Conservation (phyloP, 2,113 vertebrate species). For the Macrotis lagotis region DNA sequence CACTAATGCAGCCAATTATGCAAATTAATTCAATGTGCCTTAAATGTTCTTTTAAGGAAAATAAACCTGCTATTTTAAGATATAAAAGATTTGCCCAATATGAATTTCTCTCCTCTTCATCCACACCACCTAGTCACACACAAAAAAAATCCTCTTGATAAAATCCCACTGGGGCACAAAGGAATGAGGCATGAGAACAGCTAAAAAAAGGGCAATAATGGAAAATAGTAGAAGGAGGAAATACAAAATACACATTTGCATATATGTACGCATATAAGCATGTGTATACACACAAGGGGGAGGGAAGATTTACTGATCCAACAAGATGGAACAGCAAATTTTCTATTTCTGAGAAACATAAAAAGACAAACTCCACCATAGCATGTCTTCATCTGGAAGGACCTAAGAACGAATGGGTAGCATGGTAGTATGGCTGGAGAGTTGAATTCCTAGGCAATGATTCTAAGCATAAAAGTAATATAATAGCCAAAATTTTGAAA, state of each 20-base stretch:
- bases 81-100: background rate
- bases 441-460: background rate
- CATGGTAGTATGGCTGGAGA: background rate
- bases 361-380: background rate
- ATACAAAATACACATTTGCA: too few species aligned
- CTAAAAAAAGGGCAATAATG: background rate
- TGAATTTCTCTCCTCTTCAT: conserved; percentile 49
- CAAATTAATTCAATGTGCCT: background rate
- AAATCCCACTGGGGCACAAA: conserved; percentile 39
- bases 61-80: background rate
- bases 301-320: background rate
- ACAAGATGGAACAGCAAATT: background rate
- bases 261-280: too few species aligned
- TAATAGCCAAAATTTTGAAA: background rate
- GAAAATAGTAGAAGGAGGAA: background rate
- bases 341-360: background rate
- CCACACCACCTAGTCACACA: conserved; percentile 28
- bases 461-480: background rate
- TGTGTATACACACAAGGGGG: background rate
- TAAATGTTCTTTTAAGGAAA: background rate
- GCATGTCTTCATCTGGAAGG: background rate
- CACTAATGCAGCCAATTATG: background rate
- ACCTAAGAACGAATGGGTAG: background rate
- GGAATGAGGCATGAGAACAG: background rate
- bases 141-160: background rate